Conservation (phyloP, 2,113 vertebrate genomes). For the Crotalus tigris region DNA sequence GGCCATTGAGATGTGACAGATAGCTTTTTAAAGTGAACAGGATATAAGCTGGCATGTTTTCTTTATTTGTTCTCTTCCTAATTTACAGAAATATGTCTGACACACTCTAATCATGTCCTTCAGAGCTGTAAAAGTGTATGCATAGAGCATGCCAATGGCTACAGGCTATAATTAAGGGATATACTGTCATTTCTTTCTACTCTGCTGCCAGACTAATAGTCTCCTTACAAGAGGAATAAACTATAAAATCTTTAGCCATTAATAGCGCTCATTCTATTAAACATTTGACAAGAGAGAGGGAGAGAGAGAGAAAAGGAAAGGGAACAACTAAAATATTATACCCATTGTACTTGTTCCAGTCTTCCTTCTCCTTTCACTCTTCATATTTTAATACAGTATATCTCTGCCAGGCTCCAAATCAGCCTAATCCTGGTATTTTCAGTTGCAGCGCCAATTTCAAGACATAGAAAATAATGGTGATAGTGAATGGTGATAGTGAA, state of each 20-base stretch:
- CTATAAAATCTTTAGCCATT: conserved; percentile 46
- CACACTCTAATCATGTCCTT: conserved; percentile 39
- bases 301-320: not conserved
- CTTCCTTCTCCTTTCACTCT: not conserved
- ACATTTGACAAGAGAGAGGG: conserved; percentile 6
- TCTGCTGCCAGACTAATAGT: conserved; percentile 47
- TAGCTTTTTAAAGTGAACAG: conserved; percentile 33
- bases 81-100: conserved; percentile 56
- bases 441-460: not conserved
- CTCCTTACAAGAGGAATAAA: conserved; percentile 43
- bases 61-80: conserved; percentile 34
- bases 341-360: not conserved
- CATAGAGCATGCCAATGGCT: conserved; percentile 46
- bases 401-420: not conserved
- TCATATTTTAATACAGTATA: not conserved
- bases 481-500: not conserved
- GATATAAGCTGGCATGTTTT: conserved; percentile 42
- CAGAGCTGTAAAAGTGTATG: conserved; percentile 33
- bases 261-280: conserved; percentile 29
- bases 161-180: conserved; percentile 49
- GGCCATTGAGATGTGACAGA: conserved; percentile 3
- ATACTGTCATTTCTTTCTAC: conserved; percentile 34
- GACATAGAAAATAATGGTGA: not conserved
- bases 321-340: not conserved
- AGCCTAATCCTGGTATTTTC: not conserved